A percentile compares a stretch with the other conserved stretches of the same genome.
Conservation (phyloP, 2,888 invertebrate species). For the Alsophila aescularia region DNA sequence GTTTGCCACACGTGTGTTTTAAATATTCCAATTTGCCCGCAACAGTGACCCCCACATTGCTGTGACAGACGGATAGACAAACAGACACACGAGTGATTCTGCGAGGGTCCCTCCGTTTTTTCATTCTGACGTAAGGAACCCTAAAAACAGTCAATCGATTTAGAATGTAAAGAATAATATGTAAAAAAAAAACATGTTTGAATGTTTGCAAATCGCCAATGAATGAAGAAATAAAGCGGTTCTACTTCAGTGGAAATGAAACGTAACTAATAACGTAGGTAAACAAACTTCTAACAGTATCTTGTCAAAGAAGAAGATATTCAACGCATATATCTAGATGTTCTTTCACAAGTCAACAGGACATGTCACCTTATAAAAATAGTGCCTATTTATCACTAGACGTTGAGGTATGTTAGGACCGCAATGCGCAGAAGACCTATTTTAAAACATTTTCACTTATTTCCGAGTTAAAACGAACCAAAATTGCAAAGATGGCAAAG, state of each 20-base stretch:
- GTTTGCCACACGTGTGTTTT: no score
- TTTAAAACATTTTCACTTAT: neutral
- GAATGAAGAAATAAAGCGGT: neutral
- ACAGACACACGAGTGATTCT: no score
- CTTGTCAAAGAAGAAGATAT: neutral
- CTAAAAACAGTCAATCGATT: no score
- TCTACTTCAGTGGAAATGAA: neutral
- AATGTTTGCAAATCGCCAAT: neutral
- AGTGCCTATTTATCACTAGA: neutral
- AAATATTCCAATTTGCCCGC: no score
- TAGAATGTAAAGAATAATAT: no score
- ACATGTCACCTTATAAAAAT: slow-evolving; percentile 3
- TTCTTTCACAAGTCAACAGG: neutral
- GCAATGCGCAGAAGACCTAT: slow-evolving; percentile 9
- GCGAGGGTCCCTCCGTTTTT: no score
- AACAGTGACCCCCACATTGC: no score
- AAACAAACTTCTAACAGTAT: slow-evolving; percentile 2
- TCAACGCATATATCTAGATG: neutral
- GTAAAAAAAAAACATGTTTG: neutral
- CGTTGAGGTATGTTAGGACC: neutral
- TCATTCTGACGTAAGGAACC: no score
- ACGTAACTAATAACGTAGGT: neutral
- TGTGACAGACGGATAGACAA: no score
- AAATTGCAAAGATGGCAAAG: neutral
- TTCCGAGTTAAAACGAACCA: neutral